phyloP scores from a whole-genome alignment of 2,888 invertebrate species.

The Cephus nigrinus region DNA sequence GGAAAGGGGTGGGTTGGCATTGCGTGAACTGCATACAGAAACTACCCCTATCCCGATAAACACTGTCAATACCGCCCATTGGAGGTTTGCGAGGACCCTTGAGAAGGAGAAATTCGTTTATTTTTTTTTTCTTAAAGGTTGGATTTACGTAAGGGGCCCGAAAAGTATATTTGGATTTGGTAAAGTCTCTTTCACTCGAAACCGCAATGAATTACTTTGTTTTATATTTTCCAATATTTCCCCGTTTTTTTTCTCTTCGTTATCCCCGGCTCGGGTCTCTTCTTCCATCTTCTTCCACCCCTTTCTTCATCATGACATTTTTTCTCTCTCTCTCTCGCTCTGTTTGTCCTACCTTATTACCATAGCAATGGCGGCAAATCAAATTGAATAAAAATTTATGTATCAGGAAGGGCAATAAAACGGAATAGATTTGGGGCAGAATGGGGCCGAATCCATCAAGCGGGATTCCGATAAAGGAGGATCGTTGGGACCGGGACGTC shows the following conservation, averaged over 20 bases:
- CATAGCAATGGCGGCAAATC: constrained; percentile 57
- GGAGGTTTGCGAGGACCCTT: constrained; percentile 5
- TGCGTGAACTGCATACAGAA: constrained; percentile 52
- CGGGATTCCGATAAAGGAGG: constrained; percentile 45
- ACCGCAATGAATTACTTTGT: not conserved
- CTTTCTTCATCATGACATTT: constrained; percentile 8
- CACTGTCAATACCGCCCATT: constrained; percentile 39
- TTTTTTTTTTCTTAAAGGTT: not conserved
- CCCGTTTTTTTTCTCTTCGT: constrained; percentile 22
- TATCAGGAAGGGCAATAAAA: constrained; percentile 59
- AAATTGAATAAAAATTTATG: constrained; percentile 62
- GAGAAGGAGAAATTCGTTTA: not conserved
- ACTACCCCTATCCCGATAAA: constrained; percentile 43
- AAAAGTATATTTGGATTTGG: not conserved
- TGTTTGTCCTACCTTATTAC: constrained; percentile 35
- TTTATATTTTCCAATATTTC: not conserved
- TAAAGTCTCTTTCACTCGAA: constrained; percentile 15
- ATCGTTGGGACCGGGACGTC: constrained; percentile 42
- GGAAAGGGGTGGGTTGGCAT: constrained; percentile 25
- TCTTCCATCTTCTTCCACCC: constrained; percentile 13
- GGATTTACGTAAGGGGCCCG: not conserved
- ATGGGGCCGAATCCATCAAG: constrained; percentile 40
- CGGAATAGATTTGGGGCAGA: constrained; percentile 55
- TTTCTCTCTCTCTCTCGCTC: not conserved
- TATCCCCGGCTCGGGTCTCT: constrained; percentile 4